Evolutionary conservation across 2,113 vertebrate species (phyloP).

Genomic region (Baryphthengus martii): DNA sequence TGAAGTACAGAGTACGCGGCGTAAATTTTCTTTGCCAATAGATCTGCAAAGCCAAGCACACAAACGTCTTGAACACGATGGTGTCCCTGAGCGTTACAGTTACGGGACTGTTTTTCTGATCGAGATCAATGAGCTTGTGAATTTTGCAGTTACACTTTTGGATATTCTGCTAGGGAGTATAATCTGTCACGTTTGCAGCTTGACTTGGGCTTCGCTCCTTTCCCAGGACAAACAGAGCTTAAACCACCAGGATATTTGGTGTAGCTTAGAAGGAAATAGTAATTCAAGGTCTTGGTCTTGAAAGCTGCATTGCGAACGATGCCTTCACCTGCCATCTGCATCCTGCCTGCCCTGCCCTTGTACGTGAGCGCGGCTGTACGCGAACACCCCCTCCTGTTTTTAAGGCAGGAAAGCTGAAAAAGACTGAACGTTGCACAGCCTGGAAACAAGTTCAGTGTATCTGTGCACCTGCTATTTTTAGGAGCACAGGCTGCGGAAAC

Average conservation of each 20-base stretch:
- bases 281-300: background rate
- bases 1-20: fast-evolving
- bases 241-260: background rate
- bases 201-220: background rate
- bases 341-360: background rate
- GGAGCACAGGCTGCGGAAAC: conserved; percentile 14
- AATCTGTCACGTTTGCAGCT: background rate
- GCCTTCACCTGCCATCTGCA: background rate
- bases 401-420: background rate
- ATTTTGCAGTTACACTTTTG: background rate
- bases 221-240: background rate
- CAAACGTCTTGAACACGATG: background rate
- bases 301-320: background rate
- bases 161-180: background rate
- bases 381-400: background rate
- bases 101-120: background rate
- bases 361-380: fast-evolving
- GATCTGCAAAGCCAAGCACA: background rate
- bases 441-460: background rate
- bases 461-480: conserved; percentile 17
- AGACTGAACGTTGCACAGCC: background rate
- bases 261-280: background rate
- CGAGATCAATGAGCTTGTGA: background rate
- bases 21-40: background rate
- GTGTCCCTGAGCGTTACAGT: background rate